Evolutionary conservation across 2,113 vertebrate species (phyloP), one percentile per base, ranked within the genome.

Genomic region (Cromileptes altivelis): DNA sequence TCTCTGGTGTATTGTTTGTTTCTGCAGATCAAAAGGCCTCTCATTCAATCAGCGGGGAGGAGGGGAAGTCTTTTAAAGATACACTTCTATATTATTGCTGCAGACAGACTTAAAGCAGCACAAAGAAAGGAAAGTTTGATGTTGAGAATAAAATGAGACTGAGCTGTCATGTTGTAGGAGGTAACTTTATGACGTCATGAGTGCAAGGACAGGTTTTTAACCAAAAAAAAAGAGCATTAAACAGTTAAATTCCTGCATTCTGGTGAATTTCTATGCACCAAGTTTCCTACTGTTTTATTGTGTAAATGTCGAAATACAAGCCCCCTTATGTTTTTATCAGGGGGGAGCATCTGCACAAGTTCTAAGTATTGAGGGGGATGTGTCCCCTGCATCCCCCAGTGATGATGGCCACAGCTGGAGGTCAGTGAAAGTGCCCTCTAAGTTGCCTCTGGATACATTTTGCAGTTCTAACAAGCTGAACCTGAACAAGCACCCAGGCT

Each of bases 61-160:
- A 56, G 64, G 75, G 88, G 81, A 82, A 88, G 81, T 62, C 64
- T 60, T 85, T 80, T 82, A 75, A 45, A 81, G 78, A 85, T 88
- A 42, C 23, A 62, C 58, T 78, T 30, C 63, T 42, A 62, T 82
- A 86, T 65, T 86, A 78, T 79, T 72, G 23, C 63, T 52, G 55
- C 63, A 84, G 42, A 81, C 15, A 69, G 65, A 74, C 52, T 69
- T 30, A 60, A 37, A 12, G 19, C 19, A 15, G 57, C 0, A 0
- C 7, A 18, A n/a, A 37, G 33, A 37, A 37, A 52, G 3, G 3
- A 33, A 68, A 90, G 52, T 60, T 76, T 53, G 53, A 81, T 49
- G 50, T 25, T 30, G 21, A 81, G 30, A 27, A 65, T 40, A 42
- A n/a, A 62, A 19, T 71, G 14, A 71, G 52, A 52, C 63, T 47